Conservation (phyloP, 2,797 vertebrate species). For the Karalla daura region DNA sequence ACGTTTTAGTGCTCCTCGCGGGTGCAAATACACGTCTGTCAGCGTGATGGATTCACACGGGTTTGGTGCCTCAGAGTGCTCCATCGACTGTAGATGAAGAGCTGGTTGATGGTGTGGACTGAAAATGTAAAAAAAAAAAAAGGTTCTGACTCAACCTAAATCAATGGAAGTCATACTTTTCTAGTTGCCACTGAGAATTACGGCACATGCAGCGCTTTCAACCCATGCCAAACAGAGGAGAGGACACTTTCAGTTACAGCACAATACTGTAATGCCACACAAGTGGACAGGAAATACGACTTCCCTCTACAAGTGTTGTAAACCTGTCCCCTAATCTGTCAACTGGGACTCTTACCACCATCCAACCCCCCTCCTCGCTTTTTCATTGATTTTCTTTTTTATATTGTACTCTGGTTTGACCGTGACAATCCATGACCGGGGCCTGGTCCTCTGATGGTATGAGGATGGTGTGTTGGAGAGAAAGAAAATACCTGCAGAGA, state of each 20-base stretch:
- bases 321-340: slow-evolving; percentile 67
- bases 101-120: slow-evolving; percentile 11
- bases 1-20: slow-evolving; percentile 10
- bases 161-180: slow-evolving; percentile 15
- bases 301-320: slow-evolving; percentile 37
- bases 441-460: slow-evolving; percentile 39
- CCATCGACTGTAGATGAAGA: slow-evolving; percentile 1
- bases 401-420: slow-evolving; percentile 48
- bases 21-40: slow-evolving; percentile 18
- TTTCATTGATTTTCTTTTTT: slow-evolving; percentile 53
- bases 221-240: slow-evolving; percentile 17
- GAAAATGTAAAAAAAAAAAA: slow-evolving; percentile 10
- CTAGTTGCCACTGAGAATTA: slow-evolving; percentile 8
- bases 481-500: slow-evolving; percentile 40
- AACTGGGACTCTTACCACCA: slow-evolving; percentile 30
- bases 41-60: slow-evolving; percentile 20
- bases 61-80: slow-evolving; percentile 3
- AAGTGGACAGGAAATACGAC: slow-evolving; percentile 47
- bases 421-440: slow-evolving; percentile 57
- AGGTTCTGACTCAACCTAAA: slow-evolving; percentile 34
- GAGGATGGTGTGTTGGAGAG: slow-evolving; percentile 31
- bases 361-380: slow-evolving; percentile 1
- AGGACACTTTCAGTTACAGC: slow-evolving; percentile 15
- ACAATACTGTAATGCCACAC: slow-evolving; percentile 52
- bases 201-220: slow-evolving; percentile 26